Evolutionary conservation across 92 coral and sea anemone species (phyloP).

Genomic region (Zoanthus solanderi): DNA sequence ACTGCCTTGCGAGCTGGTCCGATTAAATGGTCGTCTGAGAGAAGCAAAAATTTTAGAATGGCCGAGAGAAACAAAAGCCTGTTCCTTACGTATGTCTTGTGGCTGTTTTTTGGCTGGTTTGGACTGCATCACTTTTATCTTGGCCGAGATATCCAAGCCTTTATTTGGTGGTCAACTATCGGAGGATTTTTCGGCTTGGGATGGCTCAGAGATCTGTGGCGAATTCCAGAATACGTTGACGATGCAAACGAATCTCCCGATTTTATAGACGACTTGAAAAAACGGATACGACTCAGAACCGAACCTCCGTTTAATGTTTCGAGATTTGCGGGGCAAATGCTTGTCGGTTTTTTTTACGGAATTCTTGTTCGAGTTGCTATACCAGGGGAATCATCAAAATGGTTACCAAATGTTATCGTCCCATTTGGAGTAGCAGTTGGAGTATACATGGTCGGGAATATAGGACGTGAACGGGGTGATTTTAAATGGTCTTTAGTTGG

Average conservation of each 20-base stretch:
- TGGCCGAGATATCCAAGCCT: conserved; percentile 97
- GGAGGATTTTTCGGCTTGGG: conserved; percentile 98
- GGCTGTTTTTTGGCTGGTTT: conserved; percentile 96
- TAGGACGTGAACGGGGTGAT: conserved; percentile 95
- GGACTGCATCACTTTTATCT: conserved; percentile 96
- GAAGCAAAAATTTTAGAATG: conserved; percentile 20
- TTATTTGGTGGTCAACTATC: conserved; percentile 98
- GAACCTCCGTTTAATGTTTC: conserved; percentile 89
- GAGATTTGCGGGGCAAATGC: conserved; percentile 96
- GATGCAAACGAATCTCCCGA: conserved; percentile 89
- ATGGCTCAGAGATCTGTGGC: conserved; percentile 98
- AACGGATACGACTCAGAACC: conserved; percentile 73
- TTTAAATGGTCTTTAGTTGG: conserved; percentile 84
- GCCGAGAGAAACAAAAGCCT: conserved; percentile 83
- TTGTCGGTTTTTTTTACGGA: conserved; percentile 96
- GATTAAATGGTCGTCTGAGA: background rate
- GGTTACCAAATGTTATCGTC: conserved; percentile 80
- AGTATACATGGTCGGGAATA: conserved; percentile 94
- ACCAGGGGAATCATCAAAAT: conserved; percentile 82
- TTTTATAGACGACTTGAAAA: conserved; percentile 74
- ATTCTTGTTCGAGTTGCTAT: conserved; percentile 91
- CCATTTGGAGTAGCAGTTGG: conserved; percentile 97
- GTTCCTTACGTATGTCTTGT: conserved; percentile 83
- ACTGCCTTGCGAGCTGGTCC: background rate
- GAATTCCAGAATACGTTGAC: conserved; percentile 95